Percentiles rank a stretch among this genome's conserved stretches.
Conservation (phyloP, 1,140 invertebrate genomes). For the Helicoverpa zea region DNA sequence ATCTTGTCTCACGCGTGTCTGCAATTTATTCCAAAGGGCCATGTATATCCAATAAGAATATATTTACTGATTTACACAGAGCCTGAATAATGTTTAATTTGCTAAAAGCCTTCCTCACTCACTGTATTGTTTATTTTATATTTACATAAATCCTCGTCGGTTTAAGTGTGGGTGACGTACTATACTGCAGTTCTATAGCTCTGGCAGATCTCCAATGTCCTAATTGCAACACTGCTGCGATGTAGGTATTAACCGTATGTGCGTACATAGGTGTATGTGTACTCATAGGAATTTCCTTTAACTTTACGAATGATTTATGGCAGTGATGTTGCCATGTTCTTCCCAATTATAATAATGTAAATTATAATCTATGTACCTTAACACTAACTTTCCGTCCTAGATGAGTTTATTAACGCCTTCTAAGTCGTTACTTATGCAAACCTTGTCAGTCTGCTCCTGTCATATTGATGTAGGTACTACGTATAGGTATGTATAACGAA, state of each 20-base stretch:
- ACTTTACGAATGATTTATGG: neutral
- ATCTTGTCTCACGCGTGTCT: neutral
- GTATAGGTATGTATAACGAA: slow-evolving; percentile 31
- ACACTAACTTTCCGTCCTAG: neutral
- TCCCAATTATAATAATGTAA: too few species aligned
- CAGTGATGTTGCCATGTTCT: too few species aligned
- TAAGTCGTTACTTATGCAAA: slow-evolving; percentile 19
- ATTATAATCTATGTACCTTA: neutral
- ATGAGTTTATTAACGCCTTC: neutral
- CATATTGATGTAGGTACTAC: neutral
- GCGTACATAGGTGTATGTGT: neutral
- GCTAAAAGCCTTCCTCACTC: slow-evolving; percentile 12
- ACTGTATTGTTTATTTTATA: slow-evolving; percentile 19
- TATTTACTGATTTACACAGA: neutral
- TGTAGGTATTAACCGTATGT: neutral
- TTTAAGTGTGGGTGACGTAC: slow-evolving; percentile 33
- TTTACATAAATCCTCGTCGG: slow-evolving; percentile 10
- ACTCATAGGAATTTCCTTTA: neutral
- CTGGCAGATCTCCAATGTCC: slow-evolving; percentile 55
- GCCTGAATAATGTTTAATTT: slow-evolving; percentile 34
- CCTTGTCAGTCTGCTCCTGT: slow-evolving; percentile 8
- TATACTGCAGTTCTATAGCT: slow-evolving; percentile 6
- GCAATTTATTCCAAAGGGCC: neutral
- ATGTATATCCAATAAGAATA: neutral
- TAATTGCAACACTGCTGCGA: slow-evolving; percentile 46